phyloP scores from a whole-genome alignment of 2,113 vertebrate genomes.

The Danionella cerebrum region DNA sequence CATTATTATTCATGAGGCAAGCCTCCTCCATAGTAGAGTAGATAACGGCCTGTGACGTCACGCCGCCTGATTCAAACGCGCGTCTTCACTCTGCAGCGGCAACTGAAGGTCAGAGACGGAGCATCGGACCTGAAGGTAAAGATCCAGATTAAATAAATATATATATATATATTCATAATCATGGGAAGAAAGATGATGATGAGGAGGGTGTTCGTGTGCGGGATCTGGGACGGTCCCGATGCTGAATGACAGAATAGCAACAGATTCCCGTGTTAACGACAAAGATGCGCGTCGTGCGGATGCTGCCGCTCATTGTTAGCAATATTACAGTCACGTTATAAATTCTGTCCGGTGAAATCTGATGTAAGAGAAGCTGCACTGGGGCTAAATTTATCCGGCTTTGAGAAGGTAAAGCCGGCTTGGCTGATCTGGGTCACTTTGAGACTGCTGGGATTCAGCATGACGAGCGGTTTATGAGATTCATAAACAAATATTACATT shows the following conservation, averaged over 20 bases:
- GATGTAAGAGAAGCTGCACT: too few relatives aligned
- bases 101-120: slow-evolving; percentile 11
- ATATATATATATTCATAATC: neutral
- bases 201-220: too few relatives aligned
- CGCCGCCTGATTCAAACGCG: neutral
- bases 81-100: slow-evolving; percentile 3
- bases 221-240: neutral
- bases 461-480: neutral
- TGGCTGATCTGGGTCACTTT: slow-evolving; percentile 2
- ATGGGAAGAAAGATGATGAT: neutral
- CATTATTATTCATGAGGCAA: neutral
- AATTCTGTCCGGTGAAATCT: neutral
- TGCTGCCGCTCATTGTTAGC: neutral
- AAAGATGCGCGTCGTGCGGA: too few relatives aligned
- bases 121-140: neutral
- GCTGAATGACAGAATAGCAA: neutral
- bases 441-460: neutral
- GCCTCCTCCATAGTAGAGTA: neutral
- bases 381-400: neutral
- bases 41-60: neutral
- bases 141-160: too few relatives aligned
- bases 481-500: too few relatives aligned
- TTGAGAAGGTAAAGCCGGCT: neutral
- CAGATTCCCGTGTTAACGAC: neutral
- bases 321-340: neutral